These are phyloP conservation scores for Onthophagus taurus DNA, from an alignment of 1,140 invertebrate genomes.

Conservation along the genomic window DNA sequence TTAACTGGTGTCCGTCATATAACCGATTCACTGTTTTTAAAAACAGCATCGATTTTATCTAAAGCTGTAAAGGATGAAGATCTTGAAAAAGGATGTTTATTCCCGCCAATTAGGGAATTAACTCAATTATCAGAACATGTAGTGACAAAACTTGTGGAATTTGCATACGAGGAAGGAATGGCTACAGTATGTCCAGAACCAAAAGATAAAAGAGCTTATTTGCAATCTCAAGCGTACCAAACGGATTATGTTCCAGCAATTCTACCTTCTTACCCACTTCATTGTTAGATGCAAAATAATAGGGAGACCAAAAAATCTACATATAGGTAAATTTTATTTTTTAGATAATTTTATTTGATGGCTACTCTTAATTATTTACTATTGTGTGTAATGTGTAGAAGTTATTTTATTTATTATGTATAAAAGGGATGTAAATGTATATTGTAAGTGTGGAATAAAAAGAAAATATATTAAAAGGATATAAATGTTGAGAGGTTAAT, in stretches of 20 bases:
- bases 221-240: constrained; percentile 75
- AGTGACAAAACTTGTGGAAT: constrained; percentile 73
- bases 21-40: constrained; percentile 79
- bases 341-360: no score
- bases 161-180: constrained; percentile 78
- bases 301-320: no score
- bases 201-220: constrained; percentile 60
- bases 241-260: constrained; percentile 57
- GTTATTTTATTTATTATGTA: no score
- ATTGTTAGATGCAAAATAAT: no score
- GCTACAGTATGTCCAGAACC: constrained; percentile 73
- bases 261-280: constrained; percentile 58
- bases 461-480: no score
- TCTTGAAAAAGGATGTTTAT: constrained; percentile 80
- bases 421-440: no score
- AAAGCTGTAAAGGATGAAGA: constrained; percentile 75
- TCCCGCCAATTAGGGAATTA: constrained; percentile 86
- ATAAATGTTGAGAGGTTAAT: no score
- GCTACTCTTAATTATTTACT: no score
- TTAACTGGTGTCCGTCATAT: constrained; percentile 74
- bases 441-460: no score
- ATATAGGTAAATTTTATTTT: no score
- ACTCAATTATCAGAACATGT: constrained; percentile 82
- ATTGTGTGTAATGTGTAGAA: no score
- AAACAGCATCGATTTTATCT: constrained; percentile 75